These are phyloP conservation scores for Cryptocheilus praepositus DNA, from an alignment of 2,888 invertebrate species.

Conservation along the genomic window DNA sequence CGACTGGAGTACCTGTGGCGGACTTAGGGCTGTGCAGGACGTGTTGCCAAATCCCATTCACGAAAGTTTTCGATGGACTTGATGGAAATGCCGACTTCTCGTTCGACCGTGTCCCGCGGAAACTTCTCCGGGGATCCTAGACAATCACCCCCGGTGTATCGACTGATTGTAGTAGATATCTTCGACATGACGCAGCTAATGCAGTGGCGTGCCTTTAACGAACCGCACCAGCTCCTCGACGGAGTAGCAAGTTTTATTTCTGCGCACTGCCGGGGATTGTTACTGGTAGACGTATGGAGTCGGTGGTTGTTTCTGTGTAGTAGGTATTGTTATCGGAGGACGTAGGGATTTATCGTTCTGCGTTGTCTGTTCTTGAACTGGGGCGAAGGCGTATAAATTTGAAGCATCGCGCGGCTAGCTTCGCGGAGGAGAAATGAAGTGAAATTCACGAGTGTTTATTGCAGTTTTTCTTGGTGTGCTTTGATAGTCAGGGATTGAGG, in stretches of 20 bases:
- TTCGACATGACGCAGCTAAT: constrained; percentile 29
- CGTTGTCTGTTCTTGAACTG: too few relatives aligned
- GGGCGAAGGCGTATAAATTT: too few relatives aligned
- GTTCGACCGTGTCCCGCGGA: constrained; percentile 12
- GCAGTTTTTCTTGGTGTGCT: too few relatives aligned
- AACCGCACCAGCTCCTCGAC: too few relatives aligned
- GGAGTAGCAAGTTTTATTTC: too few relatives aligned
- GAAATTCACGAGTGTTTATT: too few relatives aligned
- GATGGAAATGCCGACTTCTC: constrained; percentile 43
- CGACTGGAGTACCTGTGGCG: constrained; percentile 24
- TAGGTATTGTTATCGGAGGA: too few relatives aligned
- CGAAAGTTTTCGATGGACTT: constrained; percentile 49
- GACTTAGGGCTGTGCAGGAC: constrained; percentile 39
- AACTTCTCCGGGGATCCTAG: background rate
- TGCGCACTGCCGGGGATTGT: constrained; percentile 22
- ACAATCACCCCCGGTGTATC: constrained; percentile 15
- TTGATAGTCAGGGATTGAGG: too few relatives aligned
- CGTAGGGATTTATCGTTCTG: too few relatives aligned
- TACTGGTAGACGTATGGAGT: constrained; percentile 56
- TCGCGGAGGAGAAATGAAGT: too few relatives aligned
- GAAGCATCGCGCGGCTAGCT: too few relatives aligned
- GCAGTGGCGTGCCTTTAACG: too few relatives aligned
- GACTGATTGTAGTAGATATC: background rate
- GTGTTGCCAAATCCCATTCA: constrained; percentile 46
- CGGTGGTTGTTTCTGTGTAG: constrained; percentile 16